A percentile compares a stretch with the other conserved stretches of the same genome.
These are phyloP conservation scores for Propithecus deckenii DNA, from an alignment of 2,797 vertebrate genomes.

Conservation along the genomic window DNA sequence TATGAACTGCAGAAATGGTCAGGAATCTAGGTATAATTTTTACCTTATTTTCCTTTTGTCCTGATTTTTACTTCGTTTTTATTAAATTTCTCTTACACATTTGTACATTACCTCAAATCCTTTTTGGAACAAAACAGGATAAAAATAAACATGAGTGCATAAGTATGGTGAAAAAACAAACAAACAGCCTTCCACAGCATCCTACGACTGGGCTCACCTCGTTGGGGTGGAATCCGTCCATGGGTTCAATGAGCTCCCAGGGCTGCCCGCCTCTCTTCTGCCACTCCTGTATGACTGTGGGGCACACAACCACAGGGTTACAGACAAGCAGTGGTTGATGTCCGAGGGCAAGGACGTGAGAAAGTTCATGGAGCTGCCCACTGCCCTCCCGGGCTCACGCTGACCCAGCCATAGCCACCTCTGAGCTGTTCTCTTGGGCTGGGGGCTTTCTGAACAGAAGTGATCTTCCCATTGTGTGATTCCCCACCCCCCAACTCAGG, in stretches of 20 bases:
- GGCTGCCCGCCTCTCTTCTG: slow-evolving; percentile 78
- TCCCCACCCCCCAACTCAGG: not conserved
- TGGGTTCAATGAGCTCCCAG: slow-evolving; percentile 86
- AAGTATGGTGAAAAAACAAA: not conserved
- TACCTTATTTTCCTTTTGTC: not conserved
- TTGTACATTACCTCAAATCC: not conserved
- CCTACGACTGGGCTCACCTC: slow-evolving; percentile 77
- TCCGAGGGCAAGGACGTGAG: not conserved
- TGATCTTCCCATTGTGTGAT: not conserved
- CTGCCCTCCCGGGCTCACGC: not conserved
- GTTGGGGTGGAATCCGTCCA: slow-evolving; percentile 87
- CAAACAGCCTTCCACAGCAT: not conserved
- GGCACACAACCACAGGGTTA: not conserved
- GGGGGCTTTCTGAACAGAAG: not conserved
- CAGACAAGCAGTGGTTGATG: fast-evolving
- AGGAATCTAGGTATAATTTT: not conserved
- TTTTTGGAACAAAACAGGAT: not conserved
- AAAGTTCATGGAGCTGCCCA: too few species aligned
- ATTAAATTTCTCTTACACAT: not conserved
- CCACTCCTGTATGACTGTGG: slow-evolving; percentile 82
- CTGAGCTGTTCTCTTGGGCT: not conserved
- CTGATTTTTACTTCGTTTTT: not conserved
- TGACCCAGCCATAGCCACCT: not conserved
- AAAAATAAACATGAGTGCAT: not conserved
- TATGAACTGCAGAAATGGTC: not conserved